Evolutionary conservation across 2,797 vertebrate species (phyloP).

Genomic region (Characodon lateralis): DNA sequence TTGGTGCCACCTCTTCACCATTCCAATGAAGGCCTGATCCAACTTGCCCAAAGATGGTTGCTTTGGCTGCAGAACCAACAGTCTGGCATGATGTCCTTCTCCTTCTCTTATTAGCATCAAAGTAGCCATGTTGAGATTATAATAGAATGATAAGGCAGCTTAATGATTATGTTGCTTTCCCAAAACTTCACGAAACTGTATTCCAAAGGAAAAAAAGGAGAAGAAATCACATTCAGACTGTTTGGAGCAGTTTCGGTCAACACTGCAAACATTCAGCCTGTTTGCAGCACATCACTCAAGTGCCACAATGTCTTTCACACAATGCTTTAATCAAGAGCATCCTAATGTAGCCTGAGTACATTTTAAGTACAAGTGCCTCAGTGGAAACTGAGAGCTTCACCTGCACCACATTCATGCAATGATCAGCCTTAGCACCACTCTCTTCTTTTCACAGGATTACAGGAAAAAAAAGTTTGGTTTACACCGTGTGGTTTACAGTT

Average conservation of each 20-base stretch:
- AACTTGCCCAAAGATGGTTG: conserved; percentile 44
- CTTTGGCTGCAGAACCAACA: conserved; percentile 58
- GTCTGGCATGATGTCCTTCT: conserved; percentile 61
- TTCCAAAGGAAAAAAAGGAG: conserved; percentile 41
- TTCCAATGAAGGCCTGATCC: conserved; percentile 42
- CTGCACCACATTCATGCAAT: conserved; percentile 42
- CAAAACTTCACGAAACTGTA: conserved; percentile 5
- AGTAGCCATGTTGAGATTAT: conserved; percentile 6
- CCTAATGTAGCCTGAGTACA: conserved; percentile 39
- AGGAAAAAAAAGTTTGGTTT: conserved; percentile 47
- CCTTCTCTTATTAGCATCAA: conserved; percentile 38
- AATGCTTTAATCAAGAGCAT: conserved; percentile 51
- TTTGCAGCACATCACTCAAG: conserved; percentile 52
- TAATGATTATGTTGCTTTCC: background rate
- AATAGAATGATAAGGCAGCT: background rate
- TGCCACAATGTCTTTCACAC: conserved; percentile 47
- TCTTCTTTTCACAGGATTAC: conserved; percentile 60
- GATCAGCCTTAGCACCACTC: conserved; percentile 45
- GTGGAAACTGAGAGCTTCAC: conserved; percentile 45
- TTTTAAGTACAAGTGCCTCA: conserved; percentile 47
- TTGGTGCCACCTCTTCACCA: conserved; percentile 53
- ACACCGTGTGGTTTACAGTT: conserved; percentile 43
- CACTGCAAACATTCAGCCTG: conserved; percentile 51
- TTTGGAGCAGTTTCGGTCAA: conserved; percentile 54
- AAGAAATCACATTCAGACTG: conserved; percentile 57